Base-by-base conservation (phyloP, 2,888 invertebrate species). In the Eupithecia exiguata region DNA sequence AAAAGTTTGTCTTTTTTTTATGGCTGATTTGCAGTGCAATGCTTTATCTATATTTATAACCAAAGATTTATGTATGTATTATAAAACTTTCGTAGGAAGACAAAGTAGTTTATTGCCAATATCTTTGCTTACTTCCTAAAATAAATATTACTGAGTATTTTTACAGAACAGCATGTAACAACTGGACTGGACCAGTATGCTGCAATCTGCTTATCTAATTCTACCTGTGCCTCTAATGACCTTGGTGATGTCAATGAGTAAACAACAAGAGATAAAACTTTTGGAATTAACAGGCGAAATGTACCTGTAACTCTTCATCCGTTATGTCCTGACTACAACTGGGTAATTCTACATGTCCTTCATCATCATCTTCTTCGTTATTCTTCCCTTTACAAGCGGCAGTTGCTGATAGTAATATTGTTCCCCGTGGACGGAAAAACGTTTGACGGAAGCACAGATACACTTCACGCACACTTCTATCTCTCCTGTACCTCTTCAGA, bases 301-400 rank as follows among this genome's bases (percentile, higher is more conserved):
- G 49, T 85, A 94, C 94, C 92, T 92, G 84, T 71, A 95, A 78
- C 35, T 94, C 92, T 61, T 88, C 88, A 77, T 94, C 92, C 0
- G 91, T 86, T 40, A 94, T 92, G 69, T 88, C 88, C 69, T 86
- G 80, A 0, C 84, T 81, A 73, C 92, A 90, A 53, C 79, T 79
- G 7, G 84, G 81, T 3, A 84, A 77, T 0, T 73, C 75, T 0
- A 79, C 81, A 0, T 84, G 25, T 58, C 21, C 81, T 7, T 86
- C 84, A 3, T 87, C 81, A 9, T 86, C 84, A 3, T 87, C 87
- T 0, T 84, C 81, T 7, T 86, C 85, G 2, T 87, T 87, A 1
- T 79, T 83, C 0, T 83, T 81, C 25, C 86, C 86, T 69, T 91
- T 92, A 70, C 86, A 94, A 0, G 92, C 92, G 0, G 94, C 94